Conservation (phyloP, 2,113 vertebrate species). For the Delphinus delphis region DNA sequence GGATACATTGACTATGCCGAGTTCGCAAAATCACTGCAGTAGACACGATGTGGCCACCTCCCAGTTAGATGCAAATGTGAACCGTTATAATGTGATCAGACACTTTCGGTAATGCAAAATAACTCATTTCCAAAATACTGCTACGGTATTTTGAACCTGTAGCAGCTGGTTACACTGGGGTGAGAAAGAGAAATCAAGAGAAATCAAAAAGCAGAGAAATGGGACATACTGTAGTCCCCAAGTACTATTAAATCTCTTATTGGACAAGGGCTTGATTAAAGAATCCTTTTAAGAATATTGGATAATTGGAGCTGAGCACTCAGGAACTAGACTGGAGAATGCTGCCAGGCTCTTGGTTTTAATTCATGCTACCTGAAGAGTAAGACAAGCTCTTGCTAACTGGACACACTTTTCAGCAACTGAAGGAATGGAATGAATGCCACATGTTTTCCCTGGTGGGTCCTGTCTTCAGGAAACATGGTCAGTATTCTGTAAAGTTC, state of each 20-base stretch:
- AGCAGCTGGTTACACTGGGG: slow-evolving; percentile 62
- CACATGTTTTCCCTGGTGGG: neutral
- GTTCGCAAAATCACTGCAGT: slow-evolving; percentile 96
- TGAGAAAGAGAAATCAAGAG: slow-evolving; percentile 34
- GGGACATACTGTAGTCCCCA: neutral
- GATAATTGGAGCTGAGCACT: neutral
- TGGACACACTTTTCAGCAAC: neutral
- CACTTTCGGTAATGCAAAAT: slow-evolving; percentile 41
- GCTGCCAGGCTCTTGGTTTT: slow-evolving; percentile 46
- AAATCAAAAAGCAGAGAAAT: neutral
- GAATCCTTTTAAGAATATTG: neutral
- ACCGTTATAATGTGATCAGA: slow-evolving; percentile 81
- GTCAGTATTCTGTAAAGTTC: neutral
- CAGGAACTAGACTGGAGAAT: slow-evolving; percentile 47
- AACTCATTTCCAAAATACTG: slow-evolving; percentile 57
- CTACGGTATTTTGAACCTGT: slow-evolving; percentile 45
- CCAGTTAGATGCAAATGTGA: slow-evolving; percentile 76
- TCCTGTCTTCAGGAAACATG: neutral
- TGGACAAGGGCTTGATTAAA: neutral
- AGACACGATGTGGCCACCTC: slow-evolving; percentile 52
- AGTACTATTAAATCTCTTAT: neutral
- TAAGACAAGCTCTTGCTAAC: slow-evolving; percentile 36
- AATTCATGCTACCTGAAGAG: slow-evolving; percentile 26
- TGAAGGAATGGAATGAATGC: neutral
- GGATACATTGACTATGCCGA: slow-evolving; percentile 98